These are phyloP conservation scores for Manis javanica DNA, from an alignment of 2,797 vertebrate species.

Conservation along the genomic window DNA sequence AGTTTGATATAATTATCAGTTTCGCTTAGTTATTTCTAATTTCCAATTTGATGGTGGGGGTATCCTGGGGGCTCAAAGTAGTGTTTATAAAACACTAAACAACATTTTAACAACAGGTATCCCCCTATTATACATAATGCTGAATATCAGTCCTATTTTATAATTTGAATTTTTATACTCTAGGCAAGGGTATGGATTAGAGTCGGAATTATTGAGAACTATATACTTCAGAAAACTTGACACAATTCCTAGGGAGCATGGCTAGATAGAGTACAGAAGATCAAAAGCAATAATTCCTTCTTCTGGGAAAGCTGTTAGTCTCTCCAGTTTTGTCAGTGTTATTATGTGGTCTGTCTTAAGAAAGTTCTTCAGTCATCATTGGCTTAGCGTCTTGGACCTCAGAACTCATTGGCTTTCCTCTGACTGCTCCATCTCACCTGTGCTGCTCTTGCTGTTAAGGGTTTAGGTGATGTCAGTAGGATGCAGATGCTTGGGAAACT, in stretches of 20 bases:
- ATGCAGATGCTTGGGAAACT: neutral
- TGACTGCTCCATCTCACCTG: neutral
- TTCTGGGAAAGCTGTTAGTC: neutral
- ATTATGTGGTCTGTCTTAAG: neutral
- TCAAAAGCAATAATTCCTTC: neutral
- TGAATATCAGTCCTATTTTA: neutral
- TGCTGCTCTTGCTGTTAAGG: neutral
- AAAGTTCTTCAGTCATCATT: neutral
- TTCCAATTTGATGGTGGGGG: neutral
- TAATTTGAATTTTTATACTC: conserved; percentile 46
- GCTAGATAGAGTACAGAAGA: neutral
- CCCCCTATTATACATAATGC: neutral
- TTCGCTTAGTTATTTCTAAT: neutral
- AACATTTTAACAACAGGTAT: conserved; percentile 3
- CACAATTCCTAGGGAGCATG: neutral
- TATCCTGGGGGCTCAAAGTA: neutral
- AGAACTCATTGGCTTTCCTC: neutral
- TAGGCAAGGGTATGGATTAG: neutral
- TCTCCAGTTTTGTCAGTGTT: neutral
- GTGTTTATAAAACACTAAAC: neutral
- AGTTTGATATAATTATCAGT: neutral
- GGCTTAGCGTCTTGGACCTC: neutral
- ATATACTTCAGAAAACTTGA: neutral
- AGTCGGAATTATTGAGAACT: neutral
- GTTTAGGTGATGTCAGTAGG: neutral